Conservation (phyloP, 2,888 invertebrate genomes). For the Coenonympha glycerion region DNA sequence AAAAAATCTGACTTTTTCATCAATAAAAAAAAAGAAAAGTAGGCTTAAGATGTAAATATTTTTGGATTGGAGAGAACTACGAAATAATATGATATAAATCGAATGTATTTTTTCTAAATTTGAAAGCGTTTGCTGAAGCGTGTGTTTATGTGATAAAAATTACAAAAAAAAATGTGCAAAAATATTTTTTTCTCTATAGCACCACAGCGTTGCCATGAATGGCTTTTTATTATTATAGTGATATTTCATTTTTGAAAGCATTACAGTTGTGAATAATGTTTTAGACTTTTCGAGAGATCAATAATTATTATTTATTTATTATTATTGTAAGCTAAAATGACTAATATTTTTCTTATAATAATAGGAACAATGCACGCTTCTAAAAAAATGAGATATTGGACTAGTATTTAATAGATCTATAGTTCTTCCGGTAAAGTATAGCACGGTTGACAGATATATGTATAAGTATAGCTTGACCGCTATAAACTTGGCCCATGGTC, state of each 20-base stretch:
- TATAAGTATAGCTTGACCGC: no score
- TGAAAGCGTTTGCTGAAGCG: conserved; percentile 36
- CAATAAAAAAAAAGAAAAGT: conserved; percentile 24
- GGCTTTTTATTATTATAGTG: conserved; percentile 30
- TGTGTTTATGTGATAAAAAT: conserved; percentile 38
- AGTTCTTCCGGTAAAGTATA: no score
- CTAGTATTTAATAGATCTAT: not conserved
- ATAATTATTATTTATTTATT: not conserved
- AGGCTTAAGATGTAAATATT: conserved; percentile 46
- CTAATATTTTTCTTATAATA: conserved; percentile 12
- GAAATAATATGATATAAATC: conserved; percentile 30
- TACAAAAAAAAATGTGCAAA: conserved; percentile 36
- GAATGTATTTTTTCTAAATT: conserved; percentile 46
- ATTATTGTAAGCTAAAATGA: not conserved
- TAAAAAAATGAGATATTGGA: not conserved
- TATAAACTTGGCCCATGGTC: no score
- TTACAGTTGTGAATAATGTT: conserved; percentile 20
- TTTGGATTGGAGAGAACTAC: conserved; percentile 32
- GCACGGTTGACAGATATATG: no score
- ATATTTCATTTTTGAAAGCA: conserved; percentile 28
- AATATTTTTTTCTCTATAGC: conserved; percentile 44
- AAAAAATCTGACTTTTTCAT: conserved; percentile 28
- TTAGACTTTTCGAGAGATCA: conserved; percentile 6
- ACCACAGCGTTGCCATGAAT: conserved; percentile 39
- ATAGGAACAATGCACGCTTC: not conserved